Percentiles rank a stretch among this genome's conserved stretches.
Evolutionary conservation across 2,888 invertebrate genomes (phyloP).

Genomic region (Biston betularia): DNA sequence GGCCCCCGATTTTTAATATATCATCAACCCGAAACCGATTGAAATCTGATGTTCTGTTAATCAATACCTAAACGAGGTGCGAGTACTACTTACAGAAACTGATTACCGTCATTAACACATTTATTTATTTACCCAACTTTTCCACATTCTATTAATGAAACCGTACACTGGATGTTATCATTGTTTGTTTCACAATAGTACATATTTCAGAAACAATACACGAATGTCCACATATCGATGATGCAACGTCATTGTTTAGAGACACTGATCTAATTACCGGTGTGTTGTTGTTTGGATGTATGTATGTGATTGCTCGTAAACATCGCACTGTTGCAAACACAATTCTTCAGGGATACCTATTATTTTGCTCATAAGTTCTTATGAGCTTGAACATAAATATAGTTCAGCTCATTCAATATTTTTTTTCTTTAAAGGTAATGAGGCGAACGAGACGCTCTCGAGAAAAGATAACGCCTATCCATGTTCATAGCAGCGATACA

Average conservation of each 20-base stretch:
- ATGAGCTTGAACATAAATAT: too few species aligned
- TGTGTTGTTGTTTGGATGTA: constrained; percentile 16
- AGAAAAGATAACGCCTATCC: too few species aligned
- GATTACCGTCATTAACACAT: neutral
- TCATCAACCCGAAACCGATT: too few species aligned
- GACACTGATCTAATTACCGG: constrained; percentile 53
- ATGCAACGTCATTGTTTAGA: constrained; percentile 44
- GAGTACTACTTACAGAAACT: neutral
- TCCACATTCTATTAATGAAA: constrained; percentile 8
- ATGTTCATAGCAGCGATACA: too few species aligned
- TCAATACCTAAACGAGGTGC: too few species aligned
- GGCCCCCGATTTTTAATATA: too few species aligned
- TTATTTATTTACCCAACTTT: neutral
- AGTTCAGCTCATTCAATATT: neutral
- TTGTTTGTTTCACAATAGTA: constrained; percentile 34
- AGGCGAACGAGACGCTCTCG: too few species aligned
- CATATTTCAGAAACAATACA: constrained; percentile 38
- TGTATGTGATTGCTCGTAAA: constrained; percentile 14
- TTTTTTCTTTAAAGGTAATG: too few species aligned
- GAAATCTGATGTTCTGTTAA: too few species aligned
- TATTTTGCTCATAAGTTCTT: neutral
- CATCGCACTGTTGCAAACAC: constrained; percentile 5
- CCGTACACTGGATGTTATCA: constrained; percentile 20
- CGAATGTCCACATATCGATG: constrained; percentile 35
- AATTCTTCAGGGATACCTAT: neutral